Evolutionary conservation across 2,797 vertebrate genomes (phyloP).

Genomic region (Pelodytes ibericus): DNA sequence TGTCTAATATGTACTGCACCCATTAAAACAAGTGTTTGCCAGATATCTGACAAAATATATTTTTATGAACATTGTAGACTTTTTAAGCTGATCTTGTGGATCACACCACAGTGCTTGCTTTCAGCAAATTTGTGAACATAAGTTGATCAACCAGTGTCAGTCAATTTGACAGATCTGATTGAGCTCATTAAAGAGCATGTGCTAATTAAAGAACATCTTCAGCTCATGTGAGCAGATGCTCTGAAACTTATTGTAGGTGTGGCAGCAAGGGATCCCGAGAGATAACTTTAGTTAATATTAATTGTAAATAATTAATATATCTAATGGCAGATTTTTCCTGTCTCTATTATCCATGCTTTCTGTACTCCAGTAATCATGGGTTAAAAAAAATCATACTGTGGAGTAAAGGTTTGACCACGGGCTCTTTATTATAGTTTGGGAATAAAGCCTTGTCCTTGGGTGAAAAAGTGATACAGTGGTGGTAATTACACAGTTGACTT

Average conservation of each 20-base stretch:
- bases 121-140: background rate
- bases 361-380: too few relatives aligned
- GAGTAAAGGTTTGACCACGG: background rate
- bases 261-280: background rate
- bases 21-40: background rate
- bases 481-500: constrained; percentile 33
- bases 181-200: background rate
- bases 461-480: constrained; percentile 18
- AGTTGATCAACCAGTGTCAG: background rate
- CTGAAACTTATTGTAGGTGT: background rate
- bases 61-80: background rate
- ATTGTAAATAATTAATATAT: too few relatives aligned
- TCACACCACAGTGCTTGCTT: background rate
- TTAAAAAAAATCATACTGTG: background rate
- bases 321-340: too few relatives aligned
- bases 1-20: background rate
- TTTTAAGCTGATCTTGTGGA: background rate
- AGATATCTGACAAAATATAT: background rate
- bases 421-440: constrained; percentile 29
- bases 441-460: constrained; percentile 36
- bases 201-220: background rate
- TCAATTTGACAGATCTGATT: background rate
- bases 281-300: too few relatives aligned
- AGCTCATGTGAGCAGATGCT: background rate
- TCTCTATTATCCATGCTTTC: too few relatives aligned